Base-by-base conservation (phyloP, 2,888 invertebrate genomes). In the Pherbina coryleti region DNA sequence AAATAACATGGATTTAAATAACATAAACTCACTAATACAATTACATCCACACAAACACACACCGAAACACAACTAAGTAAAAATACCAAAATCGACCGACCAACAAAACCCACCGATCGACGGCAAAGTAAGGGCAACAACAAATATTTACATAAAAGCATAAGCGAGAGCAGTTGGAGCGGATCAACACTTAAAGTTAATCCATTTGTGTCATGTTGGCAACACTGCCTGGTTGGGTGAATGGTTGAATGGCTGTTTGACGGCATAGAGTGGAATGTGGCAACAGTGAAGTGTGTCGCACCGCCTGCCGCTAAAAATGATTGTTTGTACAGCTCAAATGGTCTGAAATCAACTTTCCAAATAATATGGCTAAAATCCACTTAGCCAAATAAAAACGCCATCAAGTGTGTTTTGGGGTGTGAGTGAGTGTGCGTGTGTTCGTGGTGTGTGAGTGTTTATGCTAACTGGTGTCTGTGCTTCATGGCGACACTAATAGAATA, bases 401-500 rank as follows among this genome's bases (percentile, higher is more conserved):
- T 22, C n/a, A 34, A 66, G 34, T 9, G 64, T 19, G 66, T 9
- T 34, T n/a, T 8, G 44, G 25, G 31, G 19, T n/a, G 22, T 5
- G 9, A 17, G 14, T 64, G 67, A 44, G 37, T 37, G 19, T 44
- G 67, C 1, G 28, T 14, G 53, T 57, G 49, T 28, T 60, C n/a
- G 44, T n/a, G 3, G 25, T 62, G 22, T n/a, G 60, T 4, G 11
- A 11, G 14, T 53, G 44, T 25, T n/a, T 62, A 22, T 51, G 66
- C 51, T 25, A 31, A 22, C 37, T n/a, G 17, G 34, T 44, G 19
- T 82, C 70, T 57, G 72, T 70, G 75, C 57, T n/a, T 51, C 62
- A 28, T 28, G 25, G 76, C 76, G 79, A 72, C 67, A 25, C 49
- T 73, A 62, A 76, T 78, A 78, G 78, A 76, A 76, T 78, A 78